Evolutionary conservation across 2,113 vertebrate genomes (phyloP), one percentile per base, ranked within the genome.

Genomic region (Cygnus atratus): DNA sequence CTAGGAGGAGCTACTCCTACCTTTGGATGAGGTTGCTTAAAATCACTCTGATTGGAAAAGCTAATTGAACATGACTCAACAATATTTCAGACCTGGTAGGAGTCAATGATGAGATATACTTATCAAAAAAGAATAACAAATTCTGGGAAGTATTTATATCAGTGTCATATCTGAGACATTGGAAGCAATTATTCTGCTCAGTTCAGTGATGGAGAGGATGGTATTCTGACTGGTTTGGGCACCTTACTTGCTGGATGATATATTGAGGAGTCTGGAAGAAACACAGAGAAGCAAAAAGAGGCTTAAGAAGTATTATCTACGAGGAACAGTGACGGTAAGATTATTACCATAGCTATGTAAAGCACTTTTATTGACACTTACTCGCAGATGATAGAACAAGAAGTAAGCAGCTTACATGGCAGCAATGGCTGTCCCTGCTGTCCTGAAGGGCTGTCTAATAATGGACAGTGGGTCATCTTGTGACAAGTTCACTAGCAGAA

Each of bases 161-260:
- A 71, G 25, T 68, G 62, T 96, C 70, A 75, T 72, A 84, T 37
- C 26, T 0, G 0, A 94, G 66, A 72, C 22, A 43, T 37, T 84
- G 84, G 31, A 89, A 70, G 18, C 57, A 72, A 94, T 94, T 95
- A 87, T 91, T 91, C 71, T 76, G 62, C 78, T 96, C 77, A 89
- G 4, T 81, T 89, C 94, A 59, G 18, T 81, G 74, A 57, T 77
- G 55, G 25, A n/a, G 61, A 75, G 52, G 61, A 66, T 61, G 65
- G 70, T 61, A 54, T 41, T 33, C 59, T 84, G 84, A 70, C 57
- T 91, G 19, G 37, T 39, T 90, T 31, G 9, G 14, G 6, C 22
- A 46, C 66, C 28, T 78, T 86, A 66, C 1, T 3, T 63, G 75
- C 55, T 11, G 22, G 17, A 75, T 68, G 31, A 37, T 28, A 84